phyloP scores from a whole-genome alignment of 2,888 invertebrate species.

The Bursaphelenchus okinawaensis region DNA sequence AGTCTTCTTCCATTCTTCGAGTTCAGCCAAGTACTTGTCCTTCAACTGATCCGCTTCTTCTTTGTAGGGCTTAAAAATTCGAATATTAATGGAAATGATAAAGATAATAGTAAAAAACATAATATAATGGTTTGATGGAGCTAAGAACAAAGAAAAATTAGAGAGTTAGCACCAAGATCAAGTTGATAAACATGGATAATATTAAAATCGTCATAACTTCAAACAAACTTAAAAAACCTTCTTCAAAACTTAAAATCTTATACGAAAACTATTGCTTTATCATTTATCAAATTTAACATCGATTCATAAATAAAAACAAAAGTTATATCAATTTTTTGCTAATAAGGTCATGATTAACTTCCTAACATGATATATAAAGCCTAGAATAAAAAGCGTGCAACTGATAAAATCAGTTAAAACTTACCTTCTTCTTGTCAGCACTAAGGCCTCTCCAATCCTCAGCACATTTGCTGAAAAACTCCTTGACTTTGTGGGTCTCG shows the following conservation, averaged over 20 bases:
- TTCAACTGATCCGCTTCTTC: neutral
- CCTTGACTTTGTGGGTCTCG: neutral
- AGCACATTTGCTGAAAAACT: neutral
- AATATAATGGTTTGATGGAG: too few relatives aligned
- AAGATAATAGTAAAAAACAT: neutral
- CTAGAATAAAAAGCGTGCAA: too few relatives aligned
- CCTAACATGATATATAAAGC: too few relatives aligned
- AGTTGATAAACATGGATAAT: too few relatives aligned
- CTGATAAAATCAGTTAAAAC: too few relatives aligned
- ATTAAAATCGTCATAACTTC: too few relatives aligned
- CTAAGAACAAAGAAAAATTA: too few relatives aligned
- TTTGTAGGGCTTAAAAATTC: neutral
- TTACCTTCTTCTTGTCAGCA: neutral
- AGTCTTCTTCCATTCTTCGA: neutral
- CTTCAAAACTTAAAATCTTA: neutral
- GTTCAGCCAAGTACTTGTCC: neutral
- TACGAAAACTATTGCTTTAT: neutral
- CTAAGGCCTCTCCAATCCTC: neutral
- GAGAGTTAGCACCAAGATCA: too few relatives aligned
- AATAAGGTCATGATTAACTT: neutral
- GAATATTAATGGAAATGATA: neutral
- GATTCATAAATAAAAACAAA: neutral
- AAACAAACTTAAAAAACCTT: neutral
- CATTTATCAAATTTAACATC: neutral
- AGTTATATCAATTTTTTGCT: neutral